Conservation (phyloP, 2,797 vertebrate genomes). For the Notolepis coatsorum region DNA sequence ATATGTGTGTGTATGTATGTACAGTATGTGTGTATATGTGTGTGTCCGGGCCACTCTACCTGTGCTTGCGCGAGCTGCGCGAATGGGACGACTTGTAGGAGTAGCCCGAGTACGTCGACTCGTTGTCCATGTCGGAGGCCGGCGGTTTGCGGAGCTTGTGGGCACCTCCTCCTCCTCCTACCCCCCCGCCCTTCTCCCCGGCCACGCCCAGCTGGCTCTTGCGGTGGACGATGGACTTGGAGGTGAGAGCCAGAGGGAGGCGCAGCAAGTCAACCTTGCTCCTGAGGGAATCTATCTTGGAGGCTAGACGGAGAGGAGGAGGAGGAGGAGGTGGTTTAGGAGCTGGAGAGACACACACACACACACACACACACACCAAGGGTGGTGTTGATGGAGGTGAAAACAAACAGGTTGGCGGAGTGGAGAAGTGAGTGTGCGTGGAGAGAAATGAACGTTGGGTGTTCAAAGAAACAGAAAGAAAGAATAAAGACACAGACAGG, state of each 20-base stretch:
- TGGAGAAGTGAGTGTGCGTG: neutral
- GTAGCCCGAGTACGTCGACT: constrained; percentile 91
- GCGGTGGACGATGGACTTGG: constrained; percentile 63
- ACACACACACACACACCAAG: neutral
- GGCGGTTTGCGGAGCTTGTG: constrained; percentile 58
- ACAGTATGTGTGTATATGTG: no score
- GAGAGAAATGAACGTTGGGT: neutral
- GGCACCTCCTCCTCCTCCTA: constrained; percentile 66
- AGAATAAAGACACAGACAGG: neutral
- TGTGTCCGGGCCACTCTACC: constrained; percentile 66
- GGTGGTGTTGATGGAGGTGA: neutral
- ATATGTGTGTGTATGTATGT: no score
- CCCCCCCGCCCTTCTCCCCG: constrained; percentile 68
- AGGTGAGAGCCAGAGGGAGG: constrained; percentile 84
- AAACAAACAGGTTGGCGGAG: neutral
- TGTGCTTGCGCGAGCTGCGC: constrained; percentile 87
- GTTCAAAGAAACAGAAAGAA: neutral
- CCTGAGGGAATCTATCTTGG: constrained; percentile 93
- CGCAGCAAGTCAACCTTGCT: constrained; percentile 87
- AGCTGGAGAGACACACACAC: no score
- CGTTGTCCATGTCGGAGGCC: constrained; percentile 87
- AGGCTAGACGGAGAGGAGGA: constrained; percentile 68
- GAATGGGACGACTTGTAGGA: constrained; percentile 90
- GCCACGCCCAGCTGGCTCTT: constrained; percentile 82
- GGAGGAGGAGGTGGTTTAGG: no score